Evolutionary conservation across 1,140 invertebrate species (phyloP).

Genomic region (Trichonephila clavata): DNA sequence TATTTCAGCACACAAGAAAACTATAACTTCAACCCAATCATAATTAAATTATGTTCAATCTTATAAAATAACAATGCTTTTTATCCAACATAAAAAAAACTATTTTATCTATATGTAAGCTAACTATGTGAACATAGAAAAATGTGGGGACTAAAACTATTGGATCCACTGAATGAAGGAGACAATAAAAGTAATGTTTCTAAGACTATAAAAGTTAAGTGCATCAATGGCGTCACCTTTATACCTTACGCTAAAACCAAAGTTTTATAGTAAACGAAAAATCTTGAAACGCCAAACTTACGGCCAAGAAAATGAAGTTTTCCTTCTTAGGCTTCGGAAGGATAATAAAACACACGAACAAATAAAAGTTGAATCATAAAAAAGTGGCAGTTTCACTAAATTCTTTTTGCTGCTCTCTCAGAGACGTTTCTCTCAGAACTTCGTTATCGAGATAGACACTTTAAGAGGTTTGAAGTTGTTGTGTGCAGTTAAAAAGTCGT

Average conservation of each 20-base stretch:
- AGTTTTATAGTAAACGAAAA: conserved; percentile 56
- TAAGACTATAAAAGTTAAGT: conserved; percentile 57
- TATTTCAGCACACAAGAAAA: too few relatives aligned
- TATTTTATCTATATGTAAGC: not conserved
- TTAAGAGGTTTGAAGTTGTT: not conserved
- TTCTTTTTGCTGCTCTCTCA: not conserved
- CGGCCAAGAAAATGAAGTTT: conserved; percentile 52
- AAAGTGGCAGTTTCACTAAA: conserved; percentile 15
- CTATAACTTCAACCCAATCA: too few relatives aligned
- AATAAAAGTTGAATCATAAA: conserved; percentile 30
- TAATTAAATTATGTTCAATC: too few relatives aligned
- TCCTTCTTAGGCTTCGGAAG: not conserved
- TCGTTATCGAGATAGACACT: conserved; percentile 2
- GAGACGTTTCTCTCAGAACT: not conserved
- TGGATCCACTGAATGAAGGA: not conserved
- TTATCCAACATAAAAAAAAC: not conserved
- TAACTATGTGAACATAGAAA: not conserved
- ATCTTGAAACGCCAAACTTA: conserved; percentile 10
- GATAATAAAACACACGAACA: conserved; percentile 44
- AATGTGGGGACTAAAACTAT: not conserved
- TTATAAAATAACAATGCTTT: too few relatives aligned
- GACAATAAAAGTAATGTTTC: conserved; percentile 53
- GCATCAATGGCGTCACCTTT: conserved; percentile 31
- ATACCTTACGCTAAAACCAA: conserved; percentile 9
- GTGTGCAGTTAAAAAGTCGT: not conserved